These are phyloP conservation scores for Nebria brevicollis DNA, from an alignment of 2,888 invertebrate species.

Conservation along the genomic window DNA sequence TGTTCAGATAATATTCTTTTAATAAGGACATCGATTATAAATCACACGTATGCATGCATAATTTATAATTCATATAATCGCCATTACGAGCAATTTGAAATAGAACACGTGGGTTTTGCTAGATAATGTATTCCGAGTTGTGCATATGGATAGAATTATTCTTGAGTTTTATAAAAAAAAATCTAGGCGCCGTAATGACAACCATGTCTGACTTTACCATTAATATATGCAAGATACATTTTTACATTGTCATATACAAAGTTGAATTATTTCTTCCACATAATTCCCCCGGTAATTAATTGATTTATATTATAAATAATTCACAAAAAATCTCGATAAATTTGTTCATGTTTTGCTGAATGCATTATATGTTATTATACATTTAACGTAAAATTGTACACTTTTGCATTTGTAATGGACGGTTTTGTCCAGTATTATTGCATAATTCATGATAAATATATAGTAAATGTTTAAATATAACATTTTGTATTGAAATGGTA, in stretches of 20 bases:
- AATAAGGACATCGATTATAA: slow-evolving; percentile 41
- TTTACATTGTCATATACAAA: background rate
- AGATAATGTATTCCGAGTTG: slow-evolving; percentile 43
- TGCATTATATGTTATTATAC: background rate
- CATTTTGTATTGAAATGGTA: slow-evolving; percentile 43
- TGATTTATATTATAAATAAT: slow-evolving; percentile 1
- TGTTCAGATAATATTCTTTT: slow-evolving; percentile 32
- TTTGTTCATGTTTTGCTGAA: background rate
- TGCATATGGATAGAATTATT: slow-evolving; percentile 43
- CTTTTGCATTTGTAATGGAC: background rate
- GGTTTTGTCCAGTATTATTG: background rate
- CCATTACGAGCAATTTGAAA: slow-evolving; percentile 39
- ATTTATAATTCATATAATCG: slow-evolving; percentile 21
- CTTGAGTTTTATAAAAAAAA: slow-evolving; percentile 18
- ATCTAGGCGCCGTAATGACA: slow-evolving; percentile 41
- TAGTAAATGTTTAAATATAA: slow-evolving; percentile 13
- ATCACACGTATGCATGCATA: slow-evolving; percentile 34
- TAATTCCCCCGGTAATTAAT: background rate
- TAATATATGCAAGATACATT: slow-evolving; percentile 26
- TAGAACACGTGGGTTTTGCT: slow-evolving; percentile 43
- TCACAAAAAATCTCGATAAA: background rate
- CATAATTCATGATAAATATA: slow-evolving; percentile 1
- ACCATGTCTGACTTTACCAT: slow-evolving; percentile 34
- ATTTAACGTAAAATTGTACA: background rate
- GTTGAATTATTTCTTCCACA: background rate